A percentile compares a stretch with the other conserved stretches of the same genome.
Conservation (phyloP, 2,113 vertebrate species). For the Gymnocephalus cernua region DNA sequence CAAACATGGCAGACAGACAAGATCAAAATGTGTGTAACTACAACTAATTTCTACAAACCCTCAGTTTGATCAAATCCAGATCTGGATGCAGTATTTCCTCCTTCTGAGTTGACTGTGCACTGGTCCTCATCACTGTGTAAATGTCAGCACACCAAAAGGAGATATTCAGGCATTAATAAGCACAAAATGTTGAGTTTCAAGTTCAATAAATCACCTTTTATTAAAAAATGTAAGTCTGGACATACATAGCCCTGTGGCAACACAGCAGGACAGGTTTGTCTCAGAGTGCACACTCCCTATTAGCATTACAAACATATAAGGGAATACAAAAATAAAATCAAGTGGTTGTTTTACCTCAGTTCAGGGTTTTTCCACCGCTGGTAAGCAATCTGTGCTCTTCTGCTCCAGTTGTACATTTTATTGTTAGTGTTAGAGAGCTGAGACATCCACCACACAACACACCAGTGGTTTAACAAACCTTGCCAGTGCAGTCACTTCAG, state of each 20-base stretch:
- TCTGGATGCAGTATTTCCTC: background rate
- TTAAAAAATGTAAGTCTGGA: background rate
- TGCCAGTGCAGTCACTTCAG: slow-evolving; percentile 19
- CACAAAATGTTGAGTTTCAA: background rate
- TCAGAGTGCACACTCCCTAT: no score
- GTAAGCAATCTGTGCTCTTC: slow-evolving; percentile 22
- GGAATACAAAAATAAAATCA: background rate
- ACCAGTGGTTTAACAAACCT: slow-evolving; percentile 36
- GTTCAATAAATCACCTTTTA: background rate
- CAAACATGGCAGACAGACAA: background rate
- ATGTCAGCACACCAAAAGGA: slow-evolving; percentile 20
- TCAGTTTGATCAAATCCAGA: background rate
- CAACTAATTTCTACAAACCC: slow-evolving; percentile 35
- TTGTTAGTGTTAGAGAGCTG: background rate
- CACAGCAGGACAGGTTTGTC: background rate
- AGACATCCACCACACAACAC: no score
- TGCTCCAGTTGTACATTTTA: slow-evolving; percentile 52
- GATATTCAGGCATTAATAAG: background rate
- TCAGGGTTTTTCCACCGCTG: slow-evolving; percentile 57
- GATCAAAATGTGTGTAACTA: background rate
- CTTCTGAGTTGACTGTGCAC: background rate
- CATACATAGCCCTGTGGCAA: background rate
- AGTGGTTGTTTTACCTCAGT: slow-evolving; percentile 41
- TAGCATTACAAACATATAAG: background rate
- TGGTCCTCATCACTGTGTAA: slow-evolving; percentile 48